Conservation (phyloP, 2,888 invertebrate species). For the Piscicola geometra region DNA sequence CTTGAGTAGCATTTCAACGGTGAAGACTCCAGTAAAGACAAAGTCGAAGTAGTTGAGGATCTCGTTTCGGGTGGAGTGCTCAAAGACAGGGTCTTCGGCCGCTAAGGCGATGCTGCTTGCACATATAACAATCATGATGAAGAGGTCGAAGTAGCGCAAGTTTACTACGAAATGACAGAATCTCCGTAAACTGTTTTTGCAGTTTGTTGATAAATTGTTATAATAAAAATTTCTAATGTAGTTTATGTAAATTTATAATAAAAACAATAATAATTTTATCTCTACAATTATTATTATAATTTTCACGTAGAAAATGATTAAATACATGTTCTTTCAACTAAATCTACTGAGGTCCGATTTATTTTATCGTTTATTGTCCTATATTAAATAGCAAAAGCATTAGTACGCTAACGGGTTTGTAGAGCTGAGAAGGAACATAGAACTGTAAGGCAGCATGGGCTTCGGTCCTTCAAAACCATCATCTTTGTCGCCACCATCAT, state of each 20-base stretch:
- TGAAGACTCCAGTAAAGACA: conserved; percentile 99
- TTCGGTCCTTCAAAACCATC: conserved; percentile 65
- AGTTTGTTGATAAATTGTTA: no score
- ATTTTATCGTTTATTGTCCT: no score
- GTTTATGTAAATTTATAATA: no score
- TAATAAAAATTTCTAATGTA: no score
- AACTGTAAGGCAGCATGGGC: conserved; percentile 99
- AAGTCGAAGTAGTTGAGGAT: conserved; percentile 97
- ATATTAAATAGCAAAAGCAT: no score
- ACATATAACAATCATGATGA: conserved; percentile 99
- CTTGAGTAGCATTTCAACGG: conserved; percentile 92
- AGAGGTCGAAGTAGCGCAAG: conserved; percentile 98
- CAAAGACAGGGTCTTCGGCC: conserved; percentile 96
- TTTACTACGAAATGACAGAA: conserved; percentile 99
- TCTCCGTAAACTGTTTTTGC: conserved; percentile 77
- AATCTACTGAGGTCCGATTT: no score
- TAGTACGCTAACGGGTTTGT: conserved; percentile 83
- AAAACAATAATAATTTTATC: no score
- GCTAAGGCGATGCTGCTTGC: conserved; percentile 98
- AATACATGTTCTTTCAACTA: not conserved
- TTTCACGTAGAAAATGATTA: not conserved
- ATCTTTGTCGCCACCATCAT: conserved; percentile 2
- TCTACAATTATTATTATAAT: not conserved
- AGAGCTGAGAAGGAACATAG: conserved; percentile 98
- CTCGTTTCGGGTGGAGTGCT: conserved; percentile 71